phyloP scores from a whole-genome alignment of 2,888 invertebrate species.

The Pantelozetes paolii region DNA sequence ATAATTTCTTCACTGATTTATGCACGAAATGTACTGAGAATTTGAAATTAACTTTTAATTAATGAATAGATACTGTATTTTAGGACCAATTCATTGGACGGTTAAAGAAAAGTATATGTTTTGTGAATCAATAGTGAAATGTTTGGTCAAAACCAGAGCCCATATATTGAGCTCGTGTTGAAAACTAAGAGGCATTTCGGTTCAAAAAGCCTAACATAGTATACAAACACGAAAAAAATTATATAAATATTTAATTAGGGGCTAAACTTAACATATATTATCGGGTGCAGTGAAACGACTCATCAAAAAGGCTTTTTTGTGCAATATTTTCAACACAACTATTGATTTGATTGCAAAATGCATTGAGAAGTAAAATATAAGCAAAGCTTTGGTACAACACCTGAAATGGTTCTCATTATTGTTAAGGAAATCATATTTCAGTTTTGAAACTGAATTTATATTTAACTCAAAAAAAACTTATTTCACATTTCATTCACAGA shows the following conservation, averaged over 20 bases:
- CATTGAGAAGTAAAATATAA: not conserved
- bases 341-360: not conserved
- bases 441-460: too few relatives aligned
- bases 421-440: not conserved
- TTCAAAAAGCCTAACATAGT: not conserved
- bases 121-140: not conserved
- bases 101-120: not conserved
- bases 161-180: not conserved
- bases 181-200: not conserved
- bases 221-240: conserved; percentile 12
- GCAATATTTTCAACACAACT: not conserved
- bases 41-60: conserved; percentile 13
- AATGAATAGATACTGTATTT: not conserved
- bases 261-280: not conserved
- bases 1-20: not conserved
- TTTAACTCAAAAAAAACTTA: too few relatives aligned
- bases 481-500: too few relatives aligned
- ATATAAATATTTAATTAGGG: conserved; percentile 22
- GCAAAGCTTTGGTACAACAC: not conserved
- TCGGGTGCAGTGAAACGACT: not conserved
- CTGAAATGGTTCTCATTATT: conserved; percentile 11
- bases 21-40: not conserved
- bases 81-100: not conserved
- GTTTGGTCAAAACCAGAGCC: not conserved
- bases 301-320: not conserved